These are phyloP conservation scores for Graphium colonna DNA, from an alignment of 2,888 invertebrate genomes.

Conservation along the genomic window DNA sequence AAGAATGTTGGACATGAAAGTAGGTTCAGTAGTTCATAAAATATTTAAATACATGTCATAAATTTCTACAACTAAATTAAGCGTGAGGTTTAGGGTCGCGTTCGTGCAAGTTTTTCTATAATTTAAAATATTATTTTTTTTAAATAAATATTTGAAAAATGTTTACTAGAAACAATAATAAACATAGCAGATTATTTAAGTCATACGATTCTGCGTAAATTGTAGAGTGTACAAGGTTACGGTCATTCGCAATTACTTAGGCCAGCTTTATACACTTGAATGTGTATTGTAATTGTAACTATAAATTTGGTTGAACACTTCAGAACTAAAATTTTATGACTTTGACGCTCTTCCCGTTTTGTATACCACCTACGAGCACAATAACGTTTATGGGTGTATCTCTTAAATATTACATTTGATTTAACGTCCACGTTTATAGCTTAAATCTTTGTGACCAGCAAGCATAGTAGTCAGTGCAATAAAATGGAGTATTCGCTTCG, in stretches of 20 bases:
- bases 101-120: too few relatives aligned
- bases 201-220: too few relatives aligned
- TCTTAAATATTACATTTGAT: conserved; percentile 4
- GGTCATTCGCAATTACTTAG: background rate
- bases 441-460: background rate
- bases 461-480: background rate
- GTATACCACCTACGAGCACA: conserved; percentile 11
- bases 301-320: conserved; percentile 12
- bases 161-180: too few relatives aligned
- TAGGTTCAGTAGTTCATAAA: too few relatives aligned
- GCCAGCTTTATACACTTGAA: background rate
- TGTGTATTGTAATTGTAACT: conserved; percentile 12
- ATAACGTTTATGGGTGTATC: conserved; percentile 5
- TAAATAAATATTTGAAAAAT: too few relatives aligned
- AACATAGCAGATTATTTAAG: too few relatives aligned
- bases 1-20: too few relatives aligned
- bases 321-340: conserved; percentile 15
- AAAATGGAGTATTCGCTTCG: too few relatives aligned
- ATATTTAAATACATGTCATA: too few relatives aligned
- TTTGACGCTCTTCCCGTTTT: conserved; percentile 6
- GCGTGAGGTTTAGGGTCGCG: too few relatives aligned
- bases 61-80: too few relatives aligned
- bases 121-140: too few relatives aligned
- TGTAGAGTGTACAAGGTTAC: background rate
- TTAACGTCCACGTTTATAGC: conserved; percentile 4